A percentile compares a stretch with the other conserved stretches of the same genome.
Conservation (phyloP, 2,113 vertebrate genomes). For the human (Homo sapiens) region DNA sequence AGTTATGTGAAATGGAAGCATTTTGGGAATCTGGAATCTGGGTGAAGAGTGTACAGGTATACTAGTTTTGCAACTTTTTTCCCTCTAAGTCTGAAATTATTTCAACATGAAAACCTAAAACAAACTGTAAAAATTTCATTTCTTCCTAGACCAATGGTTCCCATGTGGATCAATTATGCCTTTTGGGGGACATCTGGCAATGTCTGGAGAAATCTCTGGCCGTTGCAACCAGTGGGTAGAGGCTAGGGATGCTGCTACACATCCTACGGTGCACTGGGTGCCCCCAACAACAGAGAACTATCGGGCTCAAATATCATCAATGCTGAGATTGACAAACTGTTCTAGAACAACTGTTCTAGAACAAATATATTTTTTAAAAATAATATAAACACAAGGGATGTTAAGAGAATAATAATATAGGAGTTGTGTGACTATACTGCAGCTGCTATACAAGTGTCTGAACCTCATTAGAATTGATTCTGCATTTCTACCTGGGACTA, state of each 20-base stretch:
- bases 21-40: background rate
- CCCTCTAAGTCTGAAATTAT: background rate
- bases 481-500: background rate
- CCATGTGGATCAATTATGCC: background rate
- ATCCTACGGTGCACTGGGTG: fast-evolving
- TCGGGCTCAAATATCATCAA: background rate
- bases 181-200: background rate
- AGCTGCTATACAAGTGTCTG: fast-evolving
- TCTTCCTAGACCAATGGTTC: background rate
- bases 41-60: background rate
- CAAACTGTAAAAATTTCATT: background rate
- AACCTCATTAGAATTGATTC: background rate
- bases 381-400: background rate
- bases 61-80: background rate
- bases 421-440: fast-evolving
- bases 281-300: fast-evolving
- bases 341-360: background rate
- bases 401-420: background rate
- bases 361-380: background rate
- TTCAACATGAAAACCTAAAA: background rate
- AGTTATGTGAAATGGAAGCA: background rate
- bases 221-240: background rate
- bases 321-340: background rate
- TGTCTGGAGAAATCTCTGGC: background rate
- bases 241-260: no score